These are phyloP conservation scores for Ephestia elutella DNA, from an alignment of 1,140 invertebrate species.

Conservation along the genomic window DNA sequence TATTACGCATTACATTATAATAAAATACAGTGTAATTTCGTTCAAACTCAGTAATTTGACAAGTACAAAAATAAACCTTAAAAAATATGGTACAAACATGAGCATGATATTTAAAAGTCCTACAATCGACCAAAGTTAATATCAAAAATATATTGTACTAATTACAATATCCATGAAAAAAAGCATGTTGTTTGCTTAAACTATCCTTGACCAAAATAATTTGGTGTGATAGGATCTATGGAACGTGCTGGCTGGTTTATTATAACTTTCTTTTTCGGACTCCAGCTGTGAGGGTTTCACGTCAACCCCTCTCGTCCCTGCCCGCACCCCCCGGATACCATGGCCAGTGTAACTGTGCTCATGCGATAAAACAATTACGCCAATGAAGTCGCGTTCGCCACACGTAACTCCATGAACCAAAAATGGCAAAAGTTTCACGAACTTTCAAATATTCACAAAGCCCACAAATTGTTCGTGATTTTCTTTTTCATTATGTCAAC, in stretches of 20 bases:
- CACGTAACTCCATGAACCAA: slow-evolving; percentile 48
- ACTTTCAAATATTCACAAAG: slow-evolving; percentile 16
- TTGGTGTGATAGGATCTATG: slow-evolving; percentile 57
- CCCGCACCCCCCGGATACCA: slow-evolving; percentile 20
- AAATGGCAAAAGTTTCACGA: slow-evolving; percentile 47
- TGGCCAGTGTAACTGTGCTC: slow-evolving; percentile 43
- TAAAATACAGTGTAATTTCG: too few relatives aligned
- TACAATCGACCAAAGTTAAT: background rate
- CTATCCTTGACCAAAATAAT: slow-evolving; percentile 66
- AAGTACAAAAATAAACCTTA: too few relatives aligned
- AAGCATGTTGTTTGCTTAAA: slow-evolving; percentile 41
- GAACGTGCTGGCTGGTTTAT: slow-evolving; percentile 47
- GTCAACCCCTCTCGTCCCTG: slow-evolving; percentile 9
- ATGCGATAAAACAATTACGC: slow-evolving; percentile 71
- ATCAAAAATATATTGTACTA: background rate
- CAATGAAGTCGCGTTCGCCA: slow-evolving; percentile 42
- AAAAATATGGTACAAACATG: background rate
- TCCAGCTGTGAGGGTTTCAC: slow-evolving; percentile 53
- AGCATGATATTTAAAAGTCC: background rate
- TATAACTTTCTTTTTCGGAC: slow-evolving; percentile 53
- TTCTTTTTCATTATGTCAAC: background rate
- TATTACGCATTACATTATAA: too few relatives aligned
- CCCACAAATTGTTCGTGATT: slow-evolving; percentile 12
- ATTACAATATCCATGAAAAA: slow-evolving; percentile 23
- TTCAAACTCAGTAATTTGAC: too few relatives aligned